Conservation (phyloP, 1,140 invertebrate genomes). For the Zaprionus gabonicus region DNA sequence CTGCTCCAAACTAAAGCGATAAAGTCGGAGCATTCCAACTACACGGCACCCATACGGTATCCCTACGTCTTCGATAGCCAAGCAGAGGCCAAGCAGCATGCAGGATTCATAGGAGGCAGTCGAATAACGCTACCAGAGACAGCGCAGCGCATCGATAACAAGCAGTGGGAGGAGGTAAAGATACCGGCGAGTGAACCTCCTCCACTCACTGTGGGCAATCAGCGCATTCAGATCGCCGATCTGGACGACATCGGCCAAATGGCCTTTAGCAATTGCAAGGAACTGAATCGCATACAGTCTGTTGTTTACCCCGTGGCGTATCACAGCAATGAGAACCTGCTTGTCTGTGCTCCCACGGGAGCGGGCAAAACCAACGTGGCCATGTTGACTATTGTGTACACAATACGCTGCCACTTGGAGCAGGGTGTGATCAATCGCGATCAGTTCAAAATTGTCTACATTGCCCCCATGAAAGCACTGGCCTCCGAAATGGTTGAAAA, state of each 20-base stretch:
- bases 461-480: constrained; percentile 99
- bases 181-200: constrained; percentile 91
- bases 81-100: constrained; percentile 88
- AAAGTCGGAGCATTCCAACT: constrained; percentile 47
- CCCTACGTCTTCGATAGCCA: constrained; percentile 94
- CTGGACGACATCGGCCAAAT: constrained; percentile 94
- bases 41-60: constrained; percentile 86
- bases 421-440: constrained; percentile 93
- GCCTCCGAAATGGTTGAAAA: constrained; percentile 99
- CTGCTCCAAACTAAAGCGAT: constrained; percentile 74
- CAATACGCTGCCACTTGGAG: constrained; percentile 94
- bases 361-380: constrained; percentile 99
- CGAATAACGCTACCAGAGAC: constrained; percentile 93
- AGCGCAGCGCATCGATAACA: constrained; percentile 88
- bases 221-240: constrained; percentile 88
- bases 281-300: constrained; percentile 97
- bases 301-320: constrained; percentile 98
- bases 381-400: constrained; percentile 95
- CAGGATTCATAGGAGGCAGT: constrained; percentile 91
- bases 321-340: constrained; percentile 97
- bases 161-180: constrained; percentile 93
- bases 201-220: constrained; percentile 88
- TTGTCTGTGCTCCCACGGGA: constrained; percentile 98
- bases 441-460: constrained; percentile 99
- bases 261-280: constrained; percentile 94